Evolutionary conservation across 1,140 invertebrate species (phyloP).

Genomic region (Paramacrobiotus metropolitanus): DNA sequence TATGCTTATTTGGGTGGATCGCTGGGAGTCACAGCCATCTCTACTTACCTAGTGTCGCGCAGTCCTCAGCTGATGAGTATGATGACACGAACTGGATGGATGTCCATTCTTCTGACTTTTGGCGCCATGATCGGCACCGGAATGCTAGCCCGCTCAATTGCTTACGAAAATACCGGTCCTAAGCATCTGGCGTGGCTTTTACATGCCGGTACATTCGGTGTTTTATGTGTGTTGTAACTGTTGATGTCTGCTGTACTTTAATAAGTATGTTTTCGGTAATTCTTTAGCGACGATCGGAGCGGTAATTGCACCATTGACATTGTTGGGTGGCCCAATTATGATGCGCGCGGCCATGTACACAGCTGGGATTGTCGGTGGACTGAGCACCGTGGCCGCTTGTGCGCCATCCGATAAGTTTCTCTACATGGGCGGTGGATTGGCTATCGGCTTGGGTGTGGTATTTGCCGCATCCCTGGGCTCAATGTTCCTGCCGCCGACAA

Average conservation of each 20-base stretch:
- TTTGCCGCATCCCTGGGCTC: slow-evolving; percentile 67
- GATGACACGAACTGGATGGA: slow-evolving; percentile 41
- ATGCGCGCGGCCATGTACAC: slow-evolving; percentile 77
- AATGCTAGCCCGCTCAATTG: slow-evolving; percentile 45
- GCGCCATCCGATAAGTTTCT: slow-evolving; percentile 89
- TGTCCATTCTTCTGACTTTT: slow-evolving; percentile 50
- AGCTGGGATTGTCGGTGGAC: slow-evolving; percentile 28
- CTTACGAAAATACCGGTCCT: slow-evolving; percentile 57
- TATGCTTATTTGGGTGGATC: slow-evolving; percentile 84
- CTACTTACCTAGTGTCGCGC: slow-evolving; percentile 45
- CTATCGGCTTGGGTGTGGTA: slow-evolving; percentile 83
- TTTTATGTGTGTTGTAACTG: too few relatives aligned
- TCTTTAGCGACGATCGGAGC: slow-evolving; percentile 73
- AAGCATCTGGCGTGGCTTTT: slow-evolving; percentile 81
- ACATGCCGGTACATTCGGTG: too few relatives aligned
- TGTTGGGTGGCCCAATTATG: slow-evolving; percentile 68
- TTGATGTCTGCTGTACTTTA: too few relatives aligned
- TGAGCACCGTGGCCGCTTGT: slow-evolving; percentile 73
- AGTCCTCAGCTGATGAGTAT: slow-evolving; percentile 34
- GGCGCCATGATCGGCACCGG: slow-evolving; percentile 74
- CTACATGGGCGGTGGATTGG: slow-evolving; percentile 71
- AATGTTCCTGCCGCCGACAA: slow-evolving; percentile 73
- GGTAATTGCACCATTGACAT: slow-evolving; percentile 65
- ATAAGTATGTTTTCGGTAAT: too few relatives aligned
- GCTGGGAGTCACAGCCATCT: slow-evolving; percentile 48